Conservation (phyloP, 2,113 vertebrate genomes). For the Nothobranchius furzeri region DNA sequence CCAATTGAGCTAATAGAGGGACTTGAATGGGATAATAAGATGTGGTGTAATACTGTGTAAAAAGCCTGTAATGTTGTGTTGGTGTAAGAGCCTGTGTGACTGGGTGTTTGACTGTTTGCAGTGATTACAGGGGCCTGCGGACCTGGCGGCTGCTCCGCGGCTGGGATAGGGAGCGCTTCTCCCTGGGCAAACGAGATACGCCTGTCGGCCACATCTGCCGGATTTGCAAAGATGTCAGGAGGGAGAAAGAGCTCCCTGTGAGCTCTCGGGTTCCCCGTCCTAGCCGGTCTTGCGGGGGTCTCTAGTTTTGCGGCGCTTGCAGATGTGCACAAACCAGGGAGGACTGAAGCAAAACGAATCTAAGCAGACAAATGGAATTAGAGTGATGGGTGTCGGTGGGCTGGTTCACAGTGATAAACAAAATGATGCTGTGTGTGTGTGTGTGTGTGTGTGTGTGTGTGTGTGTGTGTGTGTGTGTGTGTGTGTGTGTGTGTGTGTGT, state of each 20-base stretch:
- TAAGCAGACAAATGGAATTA: constrained; percentile 85
- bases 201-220: constrained; percentile 56
- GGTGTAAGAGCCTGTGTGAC: constrained; percentile 75
- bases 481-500: constrained; percentile 66
- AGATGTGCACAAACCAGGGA: constrained; percentile 82
- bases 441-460: constrained; percentile 71
- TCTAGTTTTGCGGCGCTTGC: constrained; percentile 70
- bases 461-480: constrained; percentile 62
- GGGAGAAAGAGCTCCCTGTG: constrained; percentile 48
- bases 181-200: constrained; percentile 67
- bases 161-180: constrained; percentile 67
- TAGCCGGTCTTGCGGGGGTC: constrained; percentile 44
- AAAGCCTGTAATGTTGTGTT: constrained; percentile 83
- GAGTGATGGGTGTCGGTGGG: constrained; percentile 82
- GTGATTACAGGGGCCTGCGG: constrained; percentile 77
- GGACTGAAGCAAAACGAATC: constrained; percentile 84
- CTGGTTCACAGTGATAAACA: constrained; percentile 83
- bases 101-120: constrained; percentile 77
- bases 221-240: constrained; percentile 54
- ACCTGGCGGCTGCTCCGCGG: constrained; percentile 62
- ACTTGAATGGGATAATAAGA: constrained; percentile 84
- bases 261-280: constrained; percentile 35
- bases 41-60: constrained; percentile 85
- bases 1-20: constrained; percentile 85
- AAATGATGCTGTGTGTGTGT: constrained; percentile 73